These are phyloP conservation scores for Planiliza haematocheilus DNA, from an alignment of 2,113 vertebrate species.

Conservation along the genomic window DNA sequence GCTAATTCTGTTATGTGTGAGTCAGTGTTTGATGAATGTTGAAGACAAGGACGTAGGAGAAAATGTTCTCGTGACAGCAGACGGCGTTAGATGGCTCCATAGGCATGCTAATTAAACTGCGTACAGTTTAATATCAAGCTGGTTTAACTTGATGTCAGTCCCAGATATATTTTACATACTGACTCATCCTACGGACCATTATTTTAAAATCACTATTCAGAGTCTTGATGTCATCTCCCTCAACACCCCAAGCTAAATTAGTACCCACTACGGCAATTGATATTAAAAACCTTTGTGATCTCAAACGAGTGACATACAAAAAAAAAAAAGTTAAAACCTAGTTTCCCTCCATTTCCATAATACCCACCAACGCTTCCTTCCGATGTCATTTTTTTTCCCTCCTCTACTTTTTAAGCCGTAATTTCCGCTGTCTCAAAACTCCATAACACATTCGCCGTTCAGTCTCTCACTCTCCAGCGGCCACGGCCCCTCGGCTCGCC, in stretches of 20 bases:
- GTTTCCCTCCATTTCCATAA: neutral
- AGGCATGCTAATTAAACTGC: no score
- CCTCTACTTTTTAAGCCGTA: neutral
- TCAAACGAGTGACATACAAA: no score
- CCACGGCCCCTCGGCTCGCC: neutral
- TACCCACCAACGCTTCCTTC: neutral
- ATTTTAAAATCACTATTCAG: neutral
- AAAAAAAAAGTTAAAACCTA: neutral
- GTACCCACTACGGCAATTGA: neutral
- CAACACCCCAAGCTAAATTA: neutral
- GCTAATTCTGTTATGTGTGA: slow-evolving; percentile 1
- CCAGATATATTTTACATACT: neutral
- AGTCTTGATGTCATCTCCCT: neutral
- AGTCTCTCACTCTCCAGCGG: neutral
- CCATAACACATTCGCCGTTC: neutral
- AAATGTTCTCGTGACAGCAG: neutral
- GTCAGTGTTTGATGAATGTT: neutral
- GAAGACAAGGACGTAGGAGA: neutral
- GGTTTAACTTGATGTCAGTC: neutral
- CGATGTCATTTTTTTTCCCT: neutral
- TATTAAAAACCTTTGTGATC: neutral
- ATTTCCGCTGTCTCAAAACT: neutral
- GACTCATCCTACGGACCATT: neutral
- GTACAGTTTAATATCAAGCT: neutral
- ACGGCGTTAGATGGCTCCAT: neutral